These are phyloP conservation scores for Myiopsitta monachus DNA, from an alignment of 2,113 vertebrate genomes.

Conservation along the genomic window DNA sequence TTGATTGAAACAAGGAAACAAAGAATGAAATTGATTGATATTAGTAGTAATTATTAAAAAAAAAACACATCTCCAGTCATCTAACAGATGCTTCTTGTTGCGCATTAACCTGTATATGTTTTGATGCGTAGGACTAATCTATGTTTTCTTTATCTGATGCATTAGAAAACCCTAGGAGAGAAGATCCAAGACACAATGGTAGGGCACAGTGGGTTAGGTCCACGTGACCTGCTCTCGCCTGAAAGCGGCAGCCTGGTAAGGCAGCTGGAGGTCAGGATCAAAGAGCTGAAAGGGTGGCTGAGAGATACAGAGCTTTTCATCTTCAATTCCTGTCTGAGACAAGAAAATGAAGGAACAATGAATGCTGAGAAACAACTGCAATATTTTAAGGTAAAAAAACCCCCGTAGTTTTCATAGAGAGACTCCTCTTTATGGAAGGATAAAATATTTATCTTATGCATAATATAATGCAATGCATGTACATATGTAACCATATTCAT, in stretches of 20 bases:
- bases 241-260: constrained; percentile 89
- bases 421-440: constrained; percentile 57
- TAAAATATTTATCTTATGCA: constrained; percentile 68
- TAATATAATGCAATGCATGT: constrained; percentile 45
- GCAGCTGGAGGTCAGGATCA: constrained; percentile 93
- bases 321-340: constrained; percentile 94
- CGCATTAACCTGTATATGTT: constrained; percentile 17
- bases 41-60: neutral
- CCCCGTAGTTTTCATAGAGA: constrained; percentile 56
- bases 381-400: constrained; percentile 92
- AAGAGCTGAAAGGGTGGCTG: constrained; percentile 96
- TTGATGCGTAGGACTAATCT: constrained; percentile 64
- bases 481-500: constrained; percentile 44
- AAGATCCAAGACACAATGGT: constrained; percentile 78
- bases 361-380: constrained; percentile 86
- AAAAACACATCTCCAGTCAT: neutral
- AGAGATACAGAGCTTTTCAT: constrained; percentile 97
- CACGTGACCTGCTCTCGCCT: constrained; percentile 86
- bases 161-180: constrained; percentile 86
- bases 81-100: constrained; percentile 31
- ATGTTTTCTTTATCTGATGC: constrained; percentile 69
- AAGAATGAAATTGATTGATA: constrained; percentile 9
- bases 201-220: constrained; percentile 72
- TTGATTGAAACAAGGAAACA: constrained; percentile 19
- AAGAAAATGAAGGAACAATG: constrained; percentile 82